phyloP scores from a whole-genome alignment of 2,888 invertebrate species.

The Lucinisca nassula region DNA sequence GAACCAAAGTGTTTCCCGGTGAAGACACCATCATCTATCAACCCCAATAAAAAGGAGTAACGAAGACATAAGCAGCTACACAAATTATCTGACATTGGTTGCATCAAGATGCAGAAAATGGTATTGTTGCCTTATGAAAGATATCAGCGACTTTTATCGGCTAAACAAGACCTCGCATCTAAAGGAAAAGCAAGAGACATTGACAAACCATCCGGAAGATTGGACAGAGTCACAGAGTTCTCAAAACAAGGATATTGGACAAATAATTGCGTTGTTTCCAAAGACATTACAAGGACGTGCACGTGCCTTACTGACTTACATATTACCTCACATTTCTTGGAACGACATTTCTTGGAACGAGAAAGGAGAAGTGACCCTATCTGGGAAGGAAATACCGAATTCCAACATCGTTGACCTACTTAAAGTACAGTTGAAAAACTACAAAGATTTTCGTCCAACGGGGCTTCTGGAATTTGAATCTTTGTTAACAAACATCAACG shows the following conservation, averaged over 20 bases:
- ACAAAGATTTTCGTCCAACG: slow-evolving; percentile 32
- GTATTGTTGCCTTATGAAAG: slow-evolving; percentile 37
- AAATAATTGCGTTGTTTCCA: slow-evolving; percentile 26
- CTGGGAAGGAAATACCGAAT: slow-evolving; percentile 6
- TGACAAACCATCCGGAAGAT: background rate
- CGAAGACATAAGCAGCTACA: too few species aligned
- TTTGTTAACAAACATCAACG: too few species aligned
- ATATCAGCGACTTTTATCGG: slow-evolving; percentile 30
- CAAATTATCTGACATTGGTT: background rate
- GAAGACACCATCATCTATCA: slow-evolving; percentile 61
- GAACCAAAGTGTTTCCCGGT: slow-evolving; percentile 45
- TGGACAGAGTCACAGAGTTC: background rate
- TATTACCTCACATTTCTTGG: slow-evolving; percentile 31
- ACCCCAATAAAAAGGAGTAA: background rate
- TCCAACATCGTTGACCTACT: slow-evolving; percentile 54
- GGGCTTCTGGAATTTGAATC: slow-evolving; percentile 12
- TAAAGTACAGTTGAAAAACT: slow-evolving; percentile 48
- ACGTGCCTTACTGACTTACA: slow-evolving; percentile 18
- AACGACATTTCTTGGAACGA: slow-evolving; percentile 45
- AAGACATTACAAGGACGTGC: slow-evolving; percentile 30
- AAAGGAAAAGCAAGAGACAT: background rate
- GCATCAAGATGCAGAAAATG: slow-evolving; percentile 31
- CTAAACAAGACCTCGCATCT: background rate
- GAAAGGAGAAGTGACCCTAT: slow-evolving; percentile 43
- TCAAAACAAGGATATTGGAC: background rate